These are phyloP conservation scores for Formica selysi DNA, from an alignment of 1,140 invertebrate species.

Conservation along the genomic window DNA sequence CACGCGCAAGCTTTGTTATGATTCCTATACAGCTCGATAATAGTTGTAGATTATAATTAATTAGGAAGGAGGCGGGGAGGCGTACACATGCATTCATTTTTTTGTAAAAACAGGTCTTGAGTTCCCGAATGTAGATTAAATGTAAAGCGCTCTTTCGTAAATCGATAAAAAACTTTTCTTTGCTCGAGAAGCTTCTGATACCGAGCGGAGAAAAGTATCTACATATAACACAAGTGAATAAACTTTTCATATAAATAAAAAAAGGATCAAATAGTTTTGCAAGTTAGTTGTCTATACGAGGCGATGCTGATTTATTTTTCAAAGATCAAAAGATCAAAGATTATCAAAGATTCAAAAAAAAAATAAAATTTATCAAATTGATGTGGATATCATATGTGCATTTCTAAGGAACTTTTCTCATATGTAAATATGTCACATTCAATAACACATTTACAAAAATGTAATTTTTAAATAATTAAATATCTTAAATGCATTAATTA, in stretches of 20 bases:
- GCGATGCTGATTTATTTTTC: conserved; percentile 41
- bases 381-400: background rate
- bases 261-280: conserved; percentile 28
- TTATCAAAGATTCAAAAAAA: background rate
- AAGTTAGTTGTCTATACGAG: background rate
- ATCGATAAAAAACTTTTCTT: background rate
- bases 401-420: background rate
- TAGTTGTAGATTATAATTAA: conserved; percentile 30
- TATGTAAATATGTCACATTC: background rate
- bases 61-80: background rate
- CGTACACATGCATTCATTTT: too few species aligned
- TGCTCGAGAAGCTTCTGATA: background rate
- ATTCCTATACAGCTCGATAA: background rate
- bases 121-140: background rate
- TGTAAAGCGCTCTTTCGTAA: conserved; percentile 2
- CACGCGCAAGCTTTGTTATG: conserved; percentile 1
- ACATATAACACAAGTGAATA: conserved; percentile 21
- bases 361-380: conserved; percentile 1
- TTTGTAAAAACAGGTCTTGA: background rate
- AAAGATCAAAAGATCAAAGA: conserved; percentile 1
- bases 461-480: background rate
- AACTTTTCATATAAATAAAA: conserved; percentile 48
- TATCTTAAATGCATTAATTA: background rate
- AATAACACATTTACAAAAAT: background rate
- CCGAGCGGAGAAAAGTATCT: background rate